Base-by-base conservation (phyloP, 2,888 invertebrate genomes). In the Xestia c-nigrum region DNA sequence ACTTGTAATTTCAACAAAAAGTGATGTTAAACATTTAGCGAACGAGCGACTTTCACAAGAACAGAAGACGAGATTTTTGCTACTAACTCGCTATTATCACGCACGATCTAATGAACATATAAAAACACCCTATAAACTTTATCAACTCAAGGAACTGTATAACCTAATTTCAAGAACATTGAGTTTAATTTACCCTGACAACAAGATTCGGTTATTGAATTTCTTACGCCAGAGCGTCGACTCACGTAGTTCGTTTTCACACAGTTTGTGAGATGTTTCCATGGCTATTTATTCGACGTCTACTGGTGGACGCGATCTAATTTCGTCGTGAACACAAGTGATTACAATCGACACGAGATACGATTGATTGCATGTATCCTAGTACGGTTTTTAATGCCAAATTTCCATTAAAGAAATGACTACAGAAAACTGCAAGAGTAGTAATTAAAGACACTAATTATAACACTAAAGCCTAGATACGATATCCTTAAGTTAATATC, bases 11-110 rank as follows among this genome's bases (percentile, higher is more conserved):
- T 78, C 72, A 77, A 72, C 74, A 73, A 82, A 87, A 80, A 78
- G 46, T 74, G 68, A 83, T 80, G 80, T 87, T 66, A 21, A 63
- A 72, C 76, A 75, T 76, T 82, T 76, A 86, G 83, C 43, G 66
- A 78, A 77, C 72, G 78, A 76, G 74, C 65, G 80, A 82, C 76
- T 80, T 79, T 83, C 71, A 59, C 69, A 83, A 84, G 85, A 87
- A 87, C 89, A 85, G 87, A 84, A 80, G 71, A 73, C 76, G 70
- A 84, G 85, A 88, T 85, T 88, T 86, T 85, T 78, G 83, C 83
- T 88, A 77, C 85, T 90, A 89, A 90, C 87, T 85, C 78, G 79
- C 88, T 89, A 85, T 90, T 90, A 89, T 89, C 89, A 89, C 89
- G 89, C 87, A 87, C 81, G 64, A 84, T 64, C 63, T 76, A 55